phyloP scores from a whole-genome alignment of 2,888 invertebrate species.

The Sclerodermus sp. region DNA sequence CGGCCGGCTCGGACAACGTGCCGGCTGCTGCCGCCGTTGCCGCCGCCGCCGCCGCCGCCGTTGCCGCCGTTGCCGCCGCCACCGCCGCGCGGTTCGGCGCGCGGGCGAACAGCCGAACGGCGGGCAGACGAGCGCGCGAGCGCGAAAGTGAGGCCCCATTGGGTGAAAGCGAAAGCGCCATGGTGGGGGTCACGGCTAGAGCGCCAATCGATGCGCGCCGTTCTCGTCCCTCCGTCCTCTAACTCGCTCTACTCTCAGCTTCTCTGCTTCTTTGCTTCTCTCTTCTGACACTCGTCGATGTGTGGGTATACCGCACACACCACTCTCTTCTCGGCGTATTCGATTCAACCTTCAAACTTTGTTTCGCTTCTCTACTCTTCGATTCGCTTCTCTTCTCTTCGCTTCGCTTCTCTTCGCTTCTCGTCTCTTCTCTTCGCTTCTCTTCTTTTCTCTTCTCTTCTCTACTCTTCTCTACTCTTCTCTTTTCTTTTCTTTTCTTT shows the following conservation, averaged over 20 bases:
- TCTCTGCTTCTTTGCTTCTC: background rate
- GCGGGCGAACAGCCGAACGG: constrained; percentile 23
- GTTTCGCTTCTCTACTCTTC: too few relatives aligned
- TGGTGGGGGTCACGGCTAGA: constrained; percentile 58
- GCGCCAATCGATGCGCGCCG: constrained; percentile 56
- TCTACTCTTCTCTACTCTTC: too few relatives aligned
- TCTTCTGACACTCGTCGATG: background rate
- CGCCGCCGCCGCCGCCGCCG: constrained; percentile 26
- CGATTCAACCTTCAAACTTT: too few relatives aligned
- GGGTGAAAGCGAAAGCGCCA: constrained; percentile 57
- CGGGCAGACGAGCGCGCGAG: constrained; percentile 26
- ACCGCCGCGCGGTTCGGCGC: constrained; percentile 36
- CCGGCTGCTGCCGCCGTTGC: constrained; percentile 24
- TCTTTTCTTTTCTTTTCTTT: too few relatives aligned
- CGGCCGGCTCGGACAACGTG: constrained; percentile 37
- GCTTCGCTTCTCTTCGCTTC: too few relatives aligned
- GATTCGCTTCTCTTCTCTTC: too few relatives aligned
- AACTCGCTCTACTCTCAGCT: background rate
- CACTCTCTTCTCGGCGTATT: too few relatives aligned
- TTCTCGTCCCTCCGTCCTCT: constrained; percentile 35
- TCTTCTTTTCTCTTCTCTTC: too few relatives aligned
- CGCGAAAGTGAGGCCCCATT: constrained; percentile 58
- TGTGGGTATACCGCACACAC: too few relatives aligned
- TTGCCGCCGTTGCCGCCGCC: constrained; percentile 1
- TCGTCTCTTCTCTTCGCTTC: too few relatives aligned